phyloP scores from a whole-genome alignment of 2,113 vertebrate species.

The Heterotilapia buettikoferi region DNA sequence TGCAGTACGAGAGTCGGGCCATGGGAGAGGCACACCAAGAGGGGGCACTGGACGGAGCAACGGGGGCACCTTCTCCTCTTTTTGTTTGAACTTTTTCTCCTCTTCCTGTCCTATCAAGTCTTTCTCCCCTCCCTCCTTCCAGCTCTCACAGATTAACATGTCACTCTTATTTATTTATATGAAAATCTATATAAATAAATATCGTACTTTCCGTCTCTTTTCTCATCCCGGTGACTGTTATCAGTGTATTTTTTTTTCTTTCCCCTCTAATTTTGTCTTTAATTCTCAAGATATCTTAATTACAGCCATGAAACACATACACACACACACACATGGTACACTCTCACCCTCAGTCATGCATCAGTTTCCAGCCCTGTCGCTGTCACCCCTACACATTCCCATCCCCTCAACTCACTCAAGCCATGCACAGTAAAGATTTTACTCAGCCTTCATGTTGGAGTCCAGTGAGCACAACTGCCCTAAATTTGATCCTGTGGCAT shows the following conservation, averaged over 20 bases:
- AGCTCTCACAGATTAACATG: slow-evolving; percentile 49
- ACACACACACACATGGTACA: background rate
- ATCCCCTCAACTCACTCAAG: slow-evolving; percentile 36
- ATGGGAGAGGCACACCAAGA: slow-evolving; percentile 60
- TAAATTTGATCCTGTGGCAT: slow-evolving; percentile 64
- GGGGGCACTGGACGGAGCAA: slow-evolving; percentile 62
- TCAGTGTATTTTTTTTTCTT: slow-evolving; percentile 27
- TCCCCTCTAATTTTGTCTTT: slow-evolving; percentile 42
- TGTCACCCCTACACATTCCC: slow-evolving; percentile 45
- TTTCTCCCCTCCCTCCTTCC: slow-evolving; percentile 31
- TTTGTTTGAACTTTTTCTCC: slow-evolving; percentile 43
- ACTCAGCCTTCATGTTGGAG: slow-evolving; percentile 58
- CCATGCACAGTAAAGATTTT: slow-evolving; percentile 35
- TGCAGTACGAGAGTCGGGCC: slow-evolving; percentile 62
- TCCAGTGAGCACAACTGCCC: slow-evolving; percentile 74
- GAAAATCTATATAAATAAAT: slow-evolving; percentile 60
- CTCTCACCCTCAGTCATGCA: slow-evolving; percentile 42
- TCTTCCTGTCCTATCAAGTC: slow-evolving; percentile 54
- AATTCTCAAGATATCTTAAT: slow-evolving; percentile 36
- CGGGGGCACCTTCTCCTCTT: slow-evolving; percentile 47
- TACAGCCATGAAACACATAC: slow-evolving; percentile 4
- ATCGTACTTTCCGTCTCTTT: slow-evolving; percentile 19
- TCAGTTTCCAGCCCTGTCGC: slow-evolving; percentile 49
- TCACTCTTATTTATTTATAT: slow-evolving; percentile 65
- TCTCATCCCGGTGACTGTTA: slow-evolving; percentile 58